Evolutionary conservation across 2,888 invertebrate species (phyloP).

Genomic region (Drosophila sordidapex): DNA sequence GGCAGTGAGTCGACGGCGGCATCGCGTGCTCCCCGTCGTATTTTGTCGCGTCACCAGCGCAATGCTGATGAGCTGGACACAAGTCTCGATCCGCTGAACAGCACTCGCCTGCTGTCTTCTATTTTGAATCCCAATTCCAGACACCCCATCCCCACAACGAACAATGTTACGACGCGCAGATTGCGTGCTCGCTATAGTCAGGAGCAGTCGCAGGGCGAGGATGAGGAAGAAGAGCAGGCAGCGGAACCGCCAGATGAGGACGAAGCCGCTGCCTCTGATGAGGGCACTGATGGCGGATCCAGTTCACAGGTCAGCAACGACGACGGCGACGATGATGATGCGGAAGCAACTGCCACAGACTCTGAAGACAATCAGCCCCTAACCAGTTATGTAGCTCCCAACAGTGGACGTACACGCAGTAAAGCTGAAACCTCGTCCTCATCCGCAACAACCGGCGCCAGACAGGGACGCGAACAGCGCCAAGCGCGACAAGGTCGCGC

Average conservation of each 20-base stretch:
- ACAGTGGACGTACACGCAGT: slow-evolving; percentile 56
- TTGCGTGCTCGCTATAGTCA: slow-evolving; percentile 80
- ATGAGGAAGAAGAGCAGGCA: slow-evolving; percentile 47
- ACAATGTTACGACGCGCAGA: slow-evolving; percentile 59
- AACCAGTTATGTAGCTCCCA: slow-evolving; percentile 84
- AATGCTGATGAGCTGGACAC: slow-evolving; percentile 84
- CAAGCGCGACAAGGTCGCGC: slow-evolving; percentile 57
- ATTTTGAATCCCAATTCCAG: slow-evolving; percentile 79
- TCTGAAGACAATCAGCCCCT: slow-evolving; percentile 85
- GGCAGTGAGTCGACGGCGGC: slow-evolving; percentile 78
- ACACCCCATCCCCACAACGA: slow-evolving; percentile 76
- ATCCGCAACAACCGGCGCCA: slow-evolving; percentile 40
- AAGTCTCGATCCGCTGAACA: slow-evolving; percentile 76
- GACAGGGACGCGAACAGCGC: slow-evolving; percentile 53
- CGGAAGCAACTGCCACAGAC: slow-evolving; percentile 79
- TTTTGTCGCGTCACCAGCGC: slow-evolving; percentile 84
- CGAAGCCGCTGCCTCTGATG: slow-evolving; percentile 79
- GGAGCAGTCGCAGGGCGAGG: slow-evolving; percentile 70
- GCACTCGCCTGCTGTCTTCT: slow-evolving; percentile 57
- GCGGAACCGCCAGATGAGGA: slow-evolving; percentile 60
- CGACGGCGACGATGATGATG: slow-evolving; percentile 47
- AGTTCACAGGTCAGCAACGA: slow-evolving; percentile 60
- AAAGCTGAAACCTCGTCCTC: slow-evolving; percentile 60
- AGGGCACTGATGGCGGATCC: slow-evolving; percentile 83
- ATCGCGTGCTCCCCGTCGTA: slow-evolving; percentile 81